phyloP scores from a whole-genome alignment of 2,113 vertebrate genomes.

The Rhea pennata region DNA sequence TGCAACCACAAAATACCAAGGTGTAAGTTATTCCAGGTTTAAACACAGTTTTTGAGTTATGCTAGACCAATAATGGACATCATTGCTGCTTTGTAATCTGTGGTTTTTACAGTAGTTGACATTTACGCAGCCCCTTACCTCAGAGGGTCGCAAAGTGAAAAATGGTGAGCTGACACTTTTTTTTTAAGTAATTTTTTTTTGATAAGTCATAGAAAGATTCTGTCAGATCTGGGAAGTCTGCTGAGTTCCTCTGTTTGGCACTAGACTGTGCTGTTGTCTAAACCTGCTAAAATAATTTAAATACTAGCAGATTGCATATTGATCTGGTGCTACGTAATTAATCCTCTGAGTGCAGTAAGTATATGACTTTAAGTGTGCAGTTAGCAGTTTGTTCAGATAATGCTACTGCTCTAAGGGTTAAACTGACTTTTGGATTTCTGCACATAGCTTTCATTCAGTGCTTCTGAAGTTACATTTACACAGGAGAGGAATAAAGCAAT shows the following conservation, averaged over 20 bases:
- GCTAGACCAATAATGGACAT: accelerated
- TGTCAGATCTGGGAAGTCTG: background rate
- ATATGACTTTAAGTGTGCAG: accelerated
- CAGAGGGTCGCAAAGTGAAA: background rate
- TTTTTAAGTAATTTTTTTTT: background rate
- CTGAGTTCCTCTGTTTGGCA: background rate
- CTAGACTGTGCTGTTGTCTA: background rate
- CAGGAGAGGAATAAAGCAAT: background rate
- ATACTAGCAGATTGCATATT: background rate
- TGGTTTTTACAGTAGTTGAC: background rate
- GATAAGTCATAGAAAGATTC: background rate
- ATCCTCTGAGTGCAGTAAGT: background rate
- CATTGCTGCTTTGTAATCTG: accelerated
- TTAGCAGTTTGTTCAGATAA: background rate
- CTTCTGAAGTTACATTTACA: slow-evolving; percentile 15
- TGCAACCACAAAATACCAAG: accelerated
- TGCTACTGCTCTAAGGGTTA: background rate
- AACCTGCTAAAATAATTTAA: background rate
- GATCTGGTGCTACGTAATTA: background rate
- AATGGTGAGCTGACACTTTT: background rate
- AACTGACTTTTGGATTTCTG: background rate
- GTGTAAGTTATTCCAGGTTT: background rate
- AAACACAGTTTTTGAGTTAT: background rate
- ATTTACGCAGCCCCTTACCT: background rate
- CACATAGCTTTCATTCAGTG: background rate